These are phyloP conservation scores for Cinara cedri DNA, from an alignment of 2,888 invertebrate species.

Conservation along the genomic window DNA sequence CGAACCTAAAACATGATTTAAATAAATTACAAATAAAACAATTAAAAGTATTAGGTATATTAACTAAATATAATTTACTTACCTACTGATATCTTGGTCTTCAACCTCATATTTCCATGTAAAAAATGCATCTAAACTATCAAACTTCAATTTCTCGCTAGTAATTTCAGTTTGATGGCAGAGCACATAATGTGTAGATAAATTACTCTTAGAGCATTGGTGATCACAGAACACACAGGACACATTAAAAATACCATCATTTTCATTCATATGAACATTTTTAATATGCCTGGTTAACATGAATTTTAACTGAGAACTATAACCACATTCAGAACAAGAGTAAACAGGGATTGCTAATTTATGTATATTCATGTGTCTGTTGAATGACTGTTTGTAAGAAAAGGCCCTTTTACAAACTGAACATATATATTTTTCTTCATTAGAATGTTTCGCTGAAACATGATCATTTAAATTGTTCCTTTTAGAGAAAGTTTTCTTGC, in stretches of 20 bases:
- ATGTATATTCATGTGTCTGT: conserved; percentile 47
- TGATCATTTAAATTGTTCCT: conserved; percentile 45
- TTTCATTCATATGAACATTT: conserved; percentile 41
- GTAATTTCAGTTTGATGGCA: conserved; percentile 57
- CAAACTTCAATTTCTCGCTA: conserved; percentile 58
- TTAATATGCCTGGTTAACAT: conserved; percentile 42
- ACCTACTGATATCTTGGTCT: conserved; percentile 57
- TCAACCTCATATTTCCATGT: conserved; percentile 59
- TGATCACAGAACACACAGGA: conserved; percentile 57
- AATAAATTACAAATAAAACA: not conserved
- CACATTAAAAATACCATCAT: conserved; percentile 48
- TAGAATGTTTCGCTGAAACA: conserved; percentile 41
- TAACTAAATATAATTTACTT: not conserved
- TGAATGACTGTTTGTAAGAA: conserved; percentile 48
- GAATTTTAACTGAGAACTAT: conserved; percentile 50
- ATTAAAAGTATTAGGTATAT: not conserved
- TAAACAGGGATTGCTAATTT: conserved; percentile 45
- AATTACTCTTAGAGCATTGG: conserved; percentile 52
- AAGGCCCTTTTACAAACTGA: conserved; percentile 36
- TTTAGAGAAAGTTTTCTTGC: conserved; percentile 40
- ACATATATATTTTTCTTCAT: conserved; percentile 33
- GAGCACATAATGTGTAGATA: conserved; percentile 58
- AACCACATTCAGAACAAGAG: conserved; percentile 46
- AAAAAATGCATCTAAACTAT: conserved; percentile 58
- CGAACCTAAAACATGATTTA: conserved; percentile 56